These are phyloP conservation scores for Dolichotis patagonum DNA, from an alignment of 2,113 vertebrate species.

Conservation along the genomic window DNA sequence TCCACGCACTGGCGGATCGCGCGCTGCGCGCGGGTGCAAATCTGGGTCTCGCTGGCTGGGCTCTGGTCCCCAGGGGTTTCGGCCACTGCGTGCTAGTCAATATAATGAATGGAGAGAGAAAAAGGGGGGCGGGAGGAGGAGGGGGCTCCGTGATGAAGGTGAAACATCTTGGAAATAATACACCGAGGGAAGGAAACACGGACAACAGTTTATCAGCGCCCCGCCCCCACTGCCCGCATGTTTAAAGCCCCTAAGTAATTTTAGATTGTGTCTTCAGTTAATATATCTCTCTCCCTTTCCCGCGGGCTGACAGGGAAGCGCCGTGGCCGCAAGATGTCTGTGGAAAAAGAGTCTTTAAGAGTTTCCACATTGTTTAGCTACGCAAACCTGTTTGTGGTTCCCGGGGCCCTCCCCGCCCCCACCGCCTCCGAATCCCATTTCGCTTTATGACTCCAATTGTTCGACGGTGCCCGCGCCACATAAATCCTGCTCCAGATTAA, in stretches of 20 bases:
- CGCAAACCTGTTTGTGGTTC: constrained; percentile 86
- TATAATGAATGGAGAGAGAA: constrained; percentile 79
- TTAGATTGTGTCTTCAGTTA: constrained; percentile 89
- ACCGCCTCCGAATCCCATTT: constrained; percentile 79
- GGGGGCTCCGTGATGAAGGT: constrained; percentile 18
- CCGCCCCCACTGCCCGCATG: constrained; percentile 84
- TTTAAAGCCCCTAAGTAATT: constrained; percentile 90
- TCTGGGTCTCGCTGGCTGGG: not conserved
- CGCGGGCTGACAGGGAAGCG: constrained; percentile 88
- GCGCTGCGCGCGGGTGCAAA: not conserved
- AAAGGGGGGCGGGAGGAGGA: constrained; percentile 3
- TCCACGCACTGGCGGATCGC: not conserved
- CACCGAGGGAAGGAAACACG: constrained; percentile 83
- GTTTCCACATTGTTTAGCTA: constrained; percentile 86
- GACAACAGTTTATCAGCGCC: constrained; percentile 86
- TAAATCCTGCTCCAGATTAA: constrained; percentile 79
- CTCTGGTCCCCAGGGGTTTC: not conserved
- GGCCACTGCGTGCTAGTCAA: constrained; percentile 2
- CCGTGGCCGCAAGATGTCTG: constrained; percentile 86
- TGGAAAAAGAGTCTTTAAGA: constrained; percentile 84
- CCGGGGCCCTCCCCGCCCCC: constrained; percentile 77
- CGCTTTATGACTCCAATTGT: constrained; percentile 82
- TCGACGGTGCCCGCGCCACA: constrained; percentile 80
- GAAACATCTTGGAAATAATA: constrained; percentile 83
- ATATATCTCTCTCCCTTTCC: constrained; percentile 88